A percentile compares a stretch with the other conserved stretches of the same genome.
These are phyloP conservation scores for Anoplopoma fimbria DNA, from an alignment of 2,113 vertebrate genomes.

Conservation along the genomic window DNA sequence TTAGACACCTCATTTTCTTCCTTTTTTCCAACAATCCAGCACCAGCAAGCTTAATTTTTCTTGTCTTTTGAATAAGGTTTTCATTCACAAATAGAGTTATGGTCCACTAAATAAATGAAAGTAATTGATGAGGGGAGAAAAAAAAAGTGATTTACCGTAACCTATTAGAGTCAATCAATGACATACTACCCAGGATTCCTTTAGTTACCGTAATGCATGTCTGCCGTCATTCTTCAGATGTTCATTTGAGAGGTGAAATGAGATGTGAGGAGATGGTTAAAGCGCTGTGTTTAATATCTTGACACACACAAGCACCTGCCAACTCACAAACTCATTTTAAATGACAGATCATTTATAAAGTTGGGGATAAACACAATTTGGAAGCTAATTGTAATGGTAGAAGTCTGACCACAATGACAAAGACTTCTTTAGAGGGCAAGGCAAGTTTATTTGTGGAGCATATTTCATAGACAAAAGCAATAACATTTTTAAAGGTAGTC, in stretches of 20 bases:
- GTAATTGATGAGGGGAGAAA: slow-evolving; percentile 90
- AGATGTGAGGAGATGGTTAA: slow-evolving; percentile 52
- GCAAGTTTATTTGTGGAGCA: background rate
- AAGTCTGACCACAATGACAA: slow-evolving; percentile 4
- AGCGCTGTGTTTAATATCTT: slow-evolving; percentile 22
- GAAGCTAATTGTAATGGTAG: background rate
- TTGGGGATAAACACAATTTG: background rate
- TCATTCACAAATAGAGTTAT: slow-evolving; percentile 99
- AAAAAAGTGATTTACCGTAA: slow-evolving; percentile 89
- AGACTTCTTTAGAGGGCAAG: background rate
- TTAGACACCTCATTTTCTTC: slow-evolving; percentile 99
- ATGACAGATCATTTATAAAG: background rate
- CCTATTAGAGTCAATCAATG: slow-evolving; percentile 92
- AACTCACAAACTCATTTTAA: slow-evolving; percentile 11
- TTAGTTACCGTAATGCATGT: slow-evolving; percentile 59
- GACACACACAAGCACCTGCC: background rate
- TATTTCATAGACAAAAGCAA: background rate
- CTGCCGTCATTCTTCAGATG: slow-evolving; percentile 49
- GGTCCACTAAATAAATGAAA: slow-evolving; percentile 98
- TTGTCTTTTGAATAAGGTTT: slow-evolving; percentile 99
- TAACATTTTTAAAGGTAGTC: background rate
- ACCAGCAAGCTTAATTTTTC: slow-evolving; percentile 94
- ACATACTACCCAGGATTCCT: slow-evolving; percentile 80
- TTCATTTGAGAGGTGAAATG: slow-evolving; percentile 62
- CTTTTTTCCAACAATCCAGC: slow-evolving; percentile 94